phyloP scores from a whole-genome alignment of 2,888 invertebrate genomes.

The Lordiphosa fenestrarum region DNA sequence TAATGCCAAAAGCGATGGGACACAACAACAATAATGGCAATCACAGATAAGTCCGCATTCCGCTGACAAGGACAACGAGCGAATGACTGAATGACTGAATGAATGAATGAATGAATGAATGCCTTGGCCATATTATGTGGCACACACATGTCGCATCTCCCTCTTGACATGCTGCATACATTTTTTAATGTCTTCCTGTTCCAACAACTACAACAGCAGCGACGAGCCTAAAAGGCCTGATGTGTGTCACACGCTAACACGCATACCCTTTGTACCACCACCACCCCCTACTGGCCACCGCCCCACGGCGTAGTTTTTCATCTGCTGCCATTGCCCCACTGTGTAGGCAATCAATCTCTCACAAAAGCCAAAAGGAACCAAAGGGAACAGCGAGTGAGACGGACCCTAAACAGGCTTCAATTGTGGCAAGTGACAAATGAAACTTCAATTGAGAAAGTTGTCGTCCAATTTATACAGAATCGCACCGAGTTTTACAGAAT shows the following conservation, averaged over 20 bases:
- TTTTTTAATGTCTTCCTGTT: constrained; percentile 56
- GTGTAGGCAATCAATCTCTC: constrained; percentile 47
- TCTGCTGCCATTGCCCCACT: constrained; percentile 32
- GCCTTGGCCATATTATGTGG: constrained; percentile 41
- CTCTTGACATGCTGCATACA: constrained; percentile 41
- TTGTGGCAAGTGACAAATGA: constrained; percentile 7
- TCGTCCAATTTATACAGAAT: background rate
- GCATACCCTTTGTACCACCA: constrained; percentile 6
- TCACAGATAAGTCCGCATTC: constrained; percentile 65
- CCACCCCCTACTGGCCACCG: background rate
- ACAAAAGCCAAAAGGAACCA: constrained; percentile 5
- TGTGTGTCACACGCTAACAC: constrained; percentile 52
- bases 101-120: constrained; percentile 18
- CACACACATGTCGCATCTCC: constrained; percentile 2
- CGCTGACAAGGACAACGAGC: constrained; percentile 42
- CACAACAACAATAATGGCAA: constrained; percentile 38
- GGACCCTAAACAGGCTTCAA: background rate
- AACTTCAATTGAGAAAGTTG: background rate
- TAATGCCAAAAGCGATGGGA: constrained; percentile 46
- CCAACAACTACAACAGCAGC: constrained; percentile 2
- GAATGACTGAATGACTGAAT: constrained; percentile 17
- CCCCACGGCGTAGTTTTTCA: constrained; percentile 33
- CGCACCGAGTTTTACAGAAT: no score
- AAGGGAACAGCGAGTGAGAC: background rate
- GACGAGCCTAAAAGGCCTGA: constrained; percentile 27